phyloP scores from a whole-genome alignment of 2,888 invertebrate species.

The Apeira syringaria region DNA sequence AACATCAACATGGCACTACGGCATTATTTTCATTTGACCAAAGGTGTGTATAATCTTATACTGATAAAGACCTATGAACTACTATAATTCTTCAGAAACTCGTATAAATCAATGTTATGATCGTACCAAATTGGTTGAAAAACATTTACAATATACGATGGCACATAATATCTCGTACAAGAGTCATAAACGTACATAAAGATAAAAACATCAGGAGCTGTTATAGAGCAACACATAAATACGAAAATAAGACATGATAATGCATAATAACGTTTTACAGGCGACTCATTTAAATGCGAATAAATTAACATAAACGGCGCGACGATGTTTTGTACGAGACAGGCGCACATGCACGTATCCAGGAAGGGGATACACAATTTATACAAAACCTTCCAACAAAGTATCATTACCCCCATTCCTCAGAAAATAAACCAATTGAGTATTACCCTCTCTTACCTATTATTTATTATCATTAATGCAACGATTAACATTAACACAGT shows the following conservation, averaged over 20 bases:
- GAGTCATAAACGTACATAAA: slow-evolving; percentile 22
- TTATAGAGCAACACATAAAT: slow-evolving; percentile 42
- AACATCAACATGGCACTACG: too few relatives aligned
- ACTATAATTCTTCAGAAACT: too few relatives aligned
- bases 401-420: not conserved
- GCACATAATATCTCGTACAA: slow-evolving; percentile 14
- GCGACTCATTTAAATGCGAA: slow-evolving; percentile 72
- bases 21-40: too few relatives aligned
- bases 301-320: slow-evolving; percentile 67
- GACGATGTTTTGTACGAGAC: slow-evolving; percentile 48
- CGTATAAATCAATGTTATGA: not conserved
- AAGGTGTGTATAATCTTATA: too few relatives aligned
- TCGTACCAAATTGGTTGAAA: slow-evolving; percentile 27
- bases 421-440: not conserved
- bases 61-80: too few relatives aligned
- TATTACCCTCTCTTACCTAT: too few relatives aligned
- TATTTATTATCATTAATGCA: too few relatives aligned
- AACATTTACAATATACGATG: slow-evolving; percentile 20
- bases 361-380: slow-evolving; percentile 9
- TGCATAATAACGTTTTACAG: slow-evolving; percentile 63
- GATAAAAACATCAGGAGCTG: slow-evolving; percentile 40
- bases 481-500: too few relatives aligned
- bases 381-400: not conserved
- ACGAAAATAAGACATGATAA: slow-evolving; percentile 62
- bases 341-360: slow-evolving; percentile 7